Evolutionary conservation across 2,888 invertebrate genomes (phyloP).

Genomic region (Spodoptera exigua): DNA sequence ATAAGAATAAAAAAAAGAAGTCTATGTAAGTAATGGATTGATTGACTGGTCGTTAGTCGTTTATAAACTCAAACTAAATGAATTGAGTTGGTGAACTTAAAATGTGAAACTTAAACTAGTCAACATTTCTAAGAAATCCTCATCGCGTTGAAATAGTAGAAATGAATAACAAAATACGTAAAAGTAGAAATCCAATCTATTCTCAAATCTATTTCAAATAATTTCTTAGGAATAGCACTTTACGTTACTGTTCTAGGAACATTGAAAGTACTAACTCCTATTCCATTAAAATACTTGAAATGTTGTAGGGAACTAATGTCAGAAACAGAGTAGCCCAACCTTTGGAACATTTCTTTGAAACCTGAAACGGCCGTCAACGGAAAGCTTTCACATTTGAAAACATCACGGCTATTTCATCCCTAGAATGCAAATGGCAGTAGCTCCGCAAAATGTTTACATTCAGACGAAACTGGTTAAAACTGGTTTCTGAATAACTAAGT

Average conservation of each 20-base stretch:
- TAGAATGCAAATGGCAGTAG: too few species aligned
- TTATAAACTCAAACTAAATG: too few species aligned
- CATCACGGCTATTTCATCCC: too few species aligned
- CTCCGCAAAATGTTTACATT: too few species aligned
- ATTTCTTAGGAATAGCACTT: conserved; percentile 22
- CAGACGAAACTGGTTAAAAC: too few species aligned
- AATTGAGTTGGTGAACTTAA: too few species aligned
- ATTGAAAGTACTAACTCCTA: not conserved
- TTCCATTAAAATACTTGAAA: not conserved
- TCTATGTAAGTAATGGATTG: too few species aligned
- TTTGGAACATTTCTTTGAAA: not conserved
- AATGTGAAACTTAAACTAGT: too few species aligned
- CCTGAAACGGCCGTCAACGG: not conserved
- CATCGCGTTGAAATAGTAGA: conserved; percentile 10
- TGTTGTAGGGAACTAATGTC: not conserved
- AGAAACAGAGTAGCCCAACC: not conserved
- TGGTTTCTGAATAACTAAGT: too few species aligned
- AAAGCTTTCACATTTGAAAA: not conserved
- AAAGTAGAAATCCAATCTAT: conserved; percentile 7
- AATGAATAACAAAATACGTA: conserved; percentile 4
- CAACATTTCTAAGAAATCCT: conserved; percentile 24
- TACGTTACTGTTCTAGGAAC: conserved; percentile 5
- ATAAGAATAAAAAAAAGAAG: too few species aligned
- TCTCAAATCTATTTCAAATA: conserved; percentile 38
- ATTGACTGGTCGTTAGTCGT: too few species aligned